Percentiles rank a stretch among this genome's conserved stretches.
These are phyloP conservation scores for Trematocara zebra DNA, from an alignment of 2,113 vertebrate genomes.

Conservation along the genomic window DNA sequence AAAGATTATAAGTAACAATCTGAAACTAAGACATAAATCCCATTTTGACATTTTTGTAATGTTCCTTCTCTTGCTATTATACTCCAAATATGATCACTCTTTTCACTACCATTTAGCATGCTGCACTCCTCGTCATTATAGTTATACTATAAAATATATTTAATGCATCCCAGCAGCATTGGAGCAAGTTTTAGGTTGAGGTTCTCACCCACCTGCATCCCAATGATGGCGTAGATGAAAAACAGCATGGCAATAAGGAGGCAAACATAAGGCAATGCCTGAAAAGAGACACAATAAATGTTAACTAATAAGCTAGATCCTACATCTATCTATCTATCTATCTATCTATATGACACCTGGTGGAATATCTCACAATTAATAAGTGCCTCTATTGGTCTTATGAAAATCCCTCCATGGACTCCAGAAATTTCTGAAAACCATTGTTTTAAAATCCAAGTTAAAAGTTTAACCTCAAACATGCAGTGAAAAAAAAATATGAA, in stretches of 20 bases:
- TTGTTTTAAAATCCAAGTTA: not conserved
- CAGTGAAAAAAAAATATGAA: not conserved
- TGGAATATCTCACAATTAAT: not conserved
- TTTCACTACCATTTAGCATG: not conserved
- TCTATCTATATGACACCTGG: not conserved
- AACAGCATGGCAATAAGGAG: slow-evolving; percentile 82
- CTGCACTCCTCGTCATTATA: not conserved
- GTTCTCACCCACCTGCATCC: slow-evolving; percentile 75
- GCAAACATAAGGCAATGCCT: slow-evolving; percentile 80
- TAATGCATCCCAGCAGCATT: not conserved
- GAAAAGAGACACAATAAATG: slow-evolving; percentile 25
- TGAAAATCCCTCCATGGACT: not conserved
- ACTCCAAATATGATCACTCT: not conserved
- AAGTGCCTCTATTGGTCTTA: not conserved
- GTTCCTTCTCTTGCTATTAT: not conserved
- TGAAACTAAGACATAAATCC: not conserved
- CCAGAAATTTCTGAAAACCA: not conserved
- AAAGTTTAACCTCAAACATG: not conserved
- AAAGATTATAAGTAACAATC: not conserved
- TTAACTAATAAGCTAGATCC: not conserved
- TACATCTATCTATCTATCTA: not conserved
- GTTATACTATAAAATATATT: slow-evolving; percentile 1
- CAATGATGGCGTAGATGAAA: slow-evolving; percentile 82
- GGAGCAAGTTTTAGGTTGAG: not conserved
- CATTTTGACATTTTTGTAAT: not conserved